Base-by-base conservation (phyloP, 2,888 invertebrate species). In the Lepetodrilus schrolli region DNA sequence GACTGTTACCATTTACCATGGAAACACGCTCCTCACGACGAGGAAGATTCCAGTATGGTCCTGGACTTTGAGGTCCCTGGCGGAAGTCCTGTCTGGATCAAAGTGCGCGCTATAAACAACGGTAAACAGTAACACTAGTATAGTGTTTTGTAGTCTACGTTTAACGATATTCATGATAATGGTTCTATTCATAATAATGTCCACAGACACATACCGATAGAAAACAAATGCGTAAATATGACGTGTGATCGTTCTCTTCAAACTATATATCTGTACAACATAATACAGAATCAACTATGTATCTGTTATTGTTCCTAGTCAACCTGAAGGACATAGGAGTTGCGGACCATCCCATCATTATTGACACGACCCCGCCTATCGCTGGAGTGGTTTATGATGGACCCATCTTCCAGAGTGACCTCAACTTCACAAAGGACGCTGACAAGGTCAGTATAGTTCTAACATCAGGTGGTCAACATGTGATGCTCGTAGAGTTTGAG, bases 11-110 rank as follows among this genome's bases (percentile, higher is more conserved):
- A 77, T 8, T 36, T 79, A 73, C 23, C 66, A 5, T 85, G 84
- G 82, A 34, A n/a, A 13, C 7, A 51, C 0, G 38, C 50, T 13
- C 50, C 72, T 21, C 68, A 69, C 1, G 70, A 66, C 13, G n/a
- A n/a, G n/a, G n/a, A n/a, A n/a, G 50, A 71, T n/a, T 51, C 66
- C 34, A 70, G 65, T 23, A 68, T 77, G 13, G 37, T 38, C 13
- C 50, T 82, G 37, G 72, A 66, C 0, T 78, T 73, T 51, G 34
- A 71, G 26, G 74, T 87, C n/a, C 80, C 81, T 1, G 81, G 84
- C 58, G 86, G 86, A 1, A 66, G 83, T 1, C 83, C 84, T 17
- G 82, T 79, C 1, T 87, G 87, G 87, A 48, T 86, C 26, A 80
- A 83, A 68, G 48, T 86, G 10, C 73, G 84, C 23, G 83, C 79